Evolutionary conservation across 2,888 invertebrate species (phyloP).

Genomic region (Agrilus cyanescens): DNA sequence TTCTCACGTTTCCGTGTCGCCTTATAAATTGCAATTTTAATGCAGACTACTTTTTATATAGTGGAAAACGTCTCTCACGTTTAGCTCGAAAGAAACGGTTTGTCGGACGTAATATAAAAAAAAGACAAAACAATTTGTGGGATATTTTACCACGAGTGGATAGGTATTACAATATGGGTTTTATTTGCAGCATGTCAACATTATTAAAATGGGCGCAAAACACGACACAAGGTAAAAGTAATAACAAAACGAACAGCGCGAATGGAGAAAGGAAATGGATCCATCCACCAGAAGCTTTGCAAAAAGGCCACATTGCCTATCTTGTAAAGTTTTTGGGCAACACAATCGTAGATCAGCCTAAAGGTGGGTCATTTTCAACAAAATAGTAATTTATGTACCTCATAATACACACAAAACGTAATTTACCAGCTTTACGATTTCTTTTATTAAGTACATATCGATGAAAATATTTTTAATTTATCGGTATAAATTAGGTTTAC

Average conservation of each 20-base stretch:
- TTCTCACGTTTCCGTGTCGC: too few species aligned
- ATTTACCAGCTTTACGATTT: background rate
- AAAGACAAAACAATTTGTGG: too few species aligned
- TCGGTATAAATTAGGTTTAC: background rate
- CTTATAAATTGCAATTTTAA: too few species aligned
- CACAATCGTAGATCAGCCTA: slow-evolving; percentile 89
- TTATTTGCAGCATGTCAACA: slow-evolving; percentile 33
- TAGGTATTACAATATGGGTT: background rate
- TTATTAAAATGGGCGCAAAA: slow-evolving; percentile 37
- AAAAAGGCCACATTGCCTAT: slow-evolving; percentile 93
- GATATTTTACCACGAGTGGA: too few species aligned
- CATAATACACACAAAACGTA: background rate
- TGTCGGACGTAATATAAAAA: too few species aligned
- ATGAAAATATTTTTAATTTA: background rate
- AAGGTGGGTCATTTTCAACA: too few species aligned
- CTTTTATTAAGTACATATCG: background rate
- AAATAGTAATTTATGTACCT: too few species aligned
- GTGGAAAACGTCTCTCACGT: too few species aligned
- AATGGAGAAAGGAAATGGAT: slow-evolving; percentile 63
- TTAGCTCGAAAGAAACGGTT: too few species aligned
- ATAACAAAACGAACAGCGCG: slow-evolving; percentile 25
- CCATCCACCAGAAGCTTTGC: slow-evolving; percentile 85
- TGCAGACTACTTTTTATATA: too few species aligned
- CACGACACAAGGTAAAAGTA: slow-evolving; percentile 33
- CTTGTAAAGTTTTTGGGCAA: slow-evolving; percentile 96